Evolutionary conservation across 2,113 vertebrate species (phyloP).

Genomic region (Pseudopipra pipra): DNA sequence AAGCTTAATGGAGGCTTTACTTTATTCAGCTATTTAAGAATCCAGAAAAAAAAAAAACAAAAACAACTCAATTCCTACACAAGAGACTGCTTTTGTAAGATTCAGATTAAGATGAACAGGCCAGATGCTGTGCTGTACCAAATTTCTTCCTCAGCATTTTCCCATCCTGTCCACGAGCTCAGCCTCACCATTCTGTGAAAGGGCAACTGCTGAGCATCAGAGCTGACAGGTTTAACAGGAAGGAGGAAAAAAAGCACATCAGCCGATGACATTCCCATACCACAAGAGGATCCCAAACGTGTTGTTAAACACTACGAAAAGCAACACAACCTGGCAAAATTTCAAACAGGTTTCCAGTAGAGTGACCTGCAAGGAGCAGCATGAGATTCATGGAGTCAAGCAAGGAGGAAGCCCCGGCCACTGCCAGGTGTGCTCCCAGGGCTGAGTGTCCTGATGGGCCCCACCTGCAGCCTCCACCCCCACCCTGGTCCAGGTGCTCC

Average conservation of each 20-base stretch:
- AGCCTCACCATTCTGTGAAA: not conserved
- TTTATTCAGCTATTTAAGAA: not conserved
- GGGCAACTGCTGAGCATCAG: not conserved
- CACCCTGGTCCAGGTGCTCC: not conserved
- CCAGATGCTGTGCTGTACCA: not conserved
- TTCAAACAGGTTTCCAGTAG: not conserved
- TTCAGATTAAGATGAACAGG: not conserved
- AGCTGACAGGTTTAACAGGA: not conserved
- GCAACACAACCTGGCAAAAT: slow-evolving; percentile 5
- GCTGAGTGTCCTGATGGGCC: not conserved
- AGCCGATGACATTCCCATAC: not conserved
- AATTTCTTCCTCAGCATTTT: not conserved
- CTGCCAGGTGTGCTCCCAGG: not conserved
- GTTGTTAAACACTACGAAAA: not conserved
- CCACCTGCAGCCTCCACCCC: not conserved
- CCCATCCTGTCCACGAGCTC: not conserved
- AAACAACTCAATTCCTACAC: not conserved
- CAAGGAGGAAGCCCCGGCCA: not conserved
- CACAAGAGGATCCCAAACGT: not conserved
- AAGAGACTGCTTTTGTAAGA: not conserved
- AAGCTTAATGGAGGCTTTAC: not conserved
- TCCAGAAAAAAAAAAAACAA: not conserved
- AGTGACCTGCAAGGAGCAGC: not conserved
- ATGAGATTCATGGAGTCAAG: not conserved
- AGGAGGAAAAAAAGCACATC: not conserved